These are phyloP conservation scores for Fragum sueziense DNA, from an alignment of 2,888 invertebrate species.

Conservation along the genomic window DNA sequence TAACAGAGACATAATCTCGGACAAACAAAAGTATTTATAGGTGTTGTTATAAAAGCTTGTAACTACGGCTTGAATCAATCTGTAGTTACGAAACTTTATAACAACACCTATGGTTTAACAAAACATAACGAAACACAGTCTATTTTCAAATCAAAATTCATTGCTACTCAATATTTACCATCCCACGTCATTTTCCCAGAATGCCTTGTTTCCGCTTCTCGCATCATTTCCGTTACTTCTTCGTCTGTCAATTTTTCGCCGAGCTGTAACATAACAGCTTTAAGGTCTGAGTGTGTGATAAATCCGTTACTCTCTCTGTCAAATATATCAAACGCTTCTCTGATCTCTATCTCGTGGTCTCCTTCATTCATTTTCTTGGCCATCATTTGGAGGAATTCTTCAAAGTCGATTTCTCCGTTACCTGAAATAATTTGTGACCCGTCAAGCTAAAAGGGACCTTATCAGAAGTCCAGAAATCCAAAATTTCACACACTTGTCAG, in stretches of 20 bases:
- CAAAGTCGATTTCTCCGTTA: constrained; percentile 46
- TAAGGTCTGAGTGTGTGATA: constrained; percentile 52
- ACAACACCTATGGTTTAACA: no score
- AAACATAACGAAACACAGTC: no score
- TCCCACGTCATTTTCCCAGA: constrained; percentile 51
- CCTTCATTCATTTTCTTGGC: constrained; percentile 51
- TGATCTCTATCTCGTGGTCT: constrained; percentile 50
- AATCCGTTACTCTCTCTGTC: constrained; percentile 50
- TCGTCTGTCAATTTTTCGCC: constrained; percentile 61
- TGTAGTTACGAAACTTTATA: no score
- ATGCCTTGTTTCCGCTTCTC: constrained; percentile 45
- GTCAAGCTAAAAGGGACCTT: neutral
- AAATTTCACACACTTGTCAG: no score
- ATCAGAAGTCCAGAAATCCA: no score
- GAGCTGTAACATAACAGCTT: constrained; percentile 52
- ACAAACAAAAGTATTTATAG: no score
- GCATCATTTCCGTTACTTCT: constrained; percentile 58
- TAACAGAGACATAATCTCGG: no score
- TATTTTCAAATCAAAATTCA: neutral
- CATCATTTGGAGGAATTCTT: constrained; percentile 57
- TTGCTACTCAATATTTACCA: constrained; percentile 14
- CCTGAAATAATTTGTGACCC: neutral
- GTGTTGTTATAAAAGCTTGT: no score
- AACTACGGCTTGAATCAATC: no score
- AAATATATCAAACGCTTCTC: constrained; percentile 57